Evolutionary conservation across 2,888 invertebrate genomes (phyloP).

Genomic region (Aphodius granarius): DNA sequence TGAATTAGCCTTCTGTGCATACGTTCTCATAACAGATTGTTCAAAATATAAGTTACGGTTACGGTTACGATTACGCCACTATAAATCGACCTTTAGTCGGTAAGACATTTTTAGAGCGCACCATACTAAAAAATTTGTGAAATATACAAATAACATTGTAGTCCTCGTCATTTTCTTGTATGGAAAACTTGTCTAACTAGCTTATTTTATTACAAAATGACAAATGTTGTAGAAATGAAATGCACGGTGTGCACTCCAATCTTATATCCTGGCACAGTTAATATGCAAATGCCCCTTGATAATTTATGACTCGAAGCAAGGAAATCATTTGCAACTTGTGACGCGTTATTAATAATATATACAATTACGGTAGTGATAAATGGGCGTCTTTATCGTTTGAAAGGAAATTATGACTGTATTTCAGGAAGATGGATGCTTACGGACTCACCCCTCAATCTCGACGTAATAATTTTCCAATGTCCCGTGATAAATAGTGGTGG

Average conservation of each 20-base stretch:
- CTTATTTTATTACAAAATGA: no score
- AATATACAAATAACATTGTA: no score
- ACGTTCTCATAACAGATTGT: no score
- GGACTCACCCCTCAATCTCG: slow-evolving; percentile 28
- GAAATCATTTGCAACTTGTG: slow-evolving; percentile 50
- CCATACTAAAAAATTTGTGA: no score
- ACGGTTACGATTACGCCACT: no score
- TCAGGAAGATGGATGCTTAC: slow-evolving; percentile 49
- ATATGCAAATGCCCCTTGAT: slow-evolving; percentile 22
- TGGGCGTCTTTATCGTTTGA: slow-evolving; percentile 49
- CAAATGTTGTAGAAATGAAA: background rate
- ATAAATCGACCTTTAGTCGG: no score
- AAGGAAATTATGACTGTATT: slow-evolving; percentile 50
- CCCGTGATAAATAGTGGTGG: slow-evolving; percentile 23
- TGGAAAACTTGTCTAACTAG: no score
- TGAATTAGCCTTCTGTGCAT: no score
- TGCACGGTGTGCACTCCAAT: background rate
- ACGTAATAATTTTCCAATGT: background rate
- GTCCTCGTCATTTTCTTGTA: no score
- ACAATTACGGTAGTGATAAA: slow-evolving; percentile 48
- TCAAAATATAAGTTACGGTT: no score
- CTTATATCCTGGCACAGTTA: background rate
- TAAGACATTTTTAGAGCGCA: no score
- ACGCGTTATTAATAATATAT: slow-evolving; percentile 51
- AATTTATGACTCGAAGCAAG: slow-evolving; percentile 45